Evolutionary conservation across 2,113 vertebrate genomes (phyloP), one percentile per base, ranked within the genome.

Genomic region (Felis catus): DNA sequence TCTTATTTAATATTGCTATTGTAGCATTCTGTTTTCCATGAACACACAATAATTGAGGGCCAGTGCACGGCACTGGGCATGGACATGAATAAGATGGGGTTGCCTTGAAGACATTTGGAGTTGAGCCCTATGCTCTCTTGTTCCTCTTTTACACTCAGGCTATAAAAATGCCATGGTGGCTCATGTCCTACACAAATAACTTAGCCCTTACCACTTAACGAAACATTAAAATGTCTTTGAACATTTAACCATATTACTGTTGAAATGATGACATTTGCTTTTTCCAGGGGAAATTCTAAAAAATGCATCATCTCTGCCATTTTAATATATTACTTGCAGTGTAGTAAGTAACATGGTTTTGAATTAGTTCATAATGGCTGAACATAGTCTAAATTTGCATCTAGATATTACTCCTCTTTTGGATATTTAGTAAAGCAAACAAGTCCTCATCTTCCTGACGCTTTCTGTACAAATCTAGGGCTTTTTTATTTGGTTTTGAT

Each of bases 391-490:
- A 80, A 94, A 92, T 96, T 66, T 97, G 33, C 33, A 51, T 95
- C 33, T 76, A 82, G 36, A 84, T 89, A 85, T 53, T 65, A 70
- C 1, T 95, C 12, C 74, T 41, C 89, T 53, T 93, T 93, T 86
- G 16, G 7, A 58, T 83, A 48, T 23, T 25, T 97, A 84, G 61
- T 41, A 89, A 94, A 95, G 65, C 48, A 93, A 96, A 83, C 9
- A 79, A 8, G 7, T 76, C 82, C 6, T 61, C 33, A 70, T 83
- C 27, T 92, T 97, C 36, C 61, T 63, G 14, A 36, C 13, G 80
- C 23, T 90, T 74, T 48, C 39, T 76, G 13, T 53, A 79, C 18
- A 95, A 82, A 85, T 70, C 15, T 76, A 3, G 10, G 4, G 7
- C 55, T 25, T 45, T 86, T 63, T 84, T 51, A 93, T 65, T 93